These are phyloP conservation scores for Callipepla californica DNA, from an alignment of 2,113 vertebrate species.

Conservation along the genomic window DNA sequence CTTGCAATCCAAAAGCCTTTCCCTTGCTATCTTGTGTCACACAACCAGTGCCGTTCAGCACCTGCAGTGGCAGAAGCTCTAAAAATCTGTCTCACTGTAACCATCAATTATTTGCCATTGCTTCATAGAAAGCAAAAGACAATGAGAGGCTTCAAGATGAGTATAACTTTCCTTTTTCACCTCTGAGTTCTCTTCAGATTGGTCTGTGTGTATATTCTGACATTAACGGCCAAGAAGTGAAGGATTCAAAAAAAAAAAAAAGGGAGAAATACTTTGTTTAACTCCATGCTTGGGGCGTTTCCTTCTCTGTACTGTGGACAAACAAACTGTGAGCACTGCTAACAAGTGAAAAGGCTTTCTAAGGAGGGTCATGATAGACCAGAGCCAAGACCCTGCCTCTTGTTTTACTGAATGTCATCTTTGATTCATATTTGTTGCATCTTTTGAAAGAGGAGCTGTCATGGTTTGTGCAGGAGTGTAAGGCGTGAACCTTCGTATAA, in stretches of 20 bases:
- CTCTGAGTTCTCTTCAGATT: not conserved
- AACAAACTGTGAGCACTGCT: not conserved
- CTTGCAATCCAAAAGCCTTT: not conserved
- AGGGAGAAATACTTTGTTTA: not conserved
- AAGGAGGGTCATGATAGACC: not conserved
- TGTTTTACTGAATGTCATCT: not conserved
- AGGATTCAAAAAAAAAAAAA: not conserved
- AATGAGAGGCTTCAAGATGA: not conserved
- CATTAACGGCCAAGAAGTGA: not conserved
- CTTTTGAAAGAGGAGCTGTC: constrained; percentile 1
- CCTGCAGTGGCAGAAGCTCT: not conserved
- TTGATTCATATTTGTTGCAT: not conserved
- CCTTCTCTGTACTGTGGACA: not conserved
- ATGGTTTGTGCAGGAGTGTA: not conserved
- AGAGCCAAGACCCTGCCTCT: not conserved
- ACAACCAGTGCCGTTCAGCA: not conserved
- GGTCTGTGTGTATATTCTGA: not conserved
- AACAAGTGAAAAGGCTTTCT: not conserved
- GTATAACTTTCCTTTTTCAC: not conserved
- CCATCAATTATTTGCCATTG: not conserved
- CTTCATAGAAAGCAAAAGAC: not conserved
- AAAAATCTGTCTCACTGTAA: not conserved
- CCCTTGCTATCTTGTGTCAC: not conserved
- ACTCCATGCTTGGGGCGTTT: not conserved
- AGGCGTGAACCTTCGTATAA: not conserved